These are phyloP conservation scores for Chinchilla lanigera DNA, from an alignment of 2,113 vertebrate genomes.

Conservation along the genomic window DNA sequence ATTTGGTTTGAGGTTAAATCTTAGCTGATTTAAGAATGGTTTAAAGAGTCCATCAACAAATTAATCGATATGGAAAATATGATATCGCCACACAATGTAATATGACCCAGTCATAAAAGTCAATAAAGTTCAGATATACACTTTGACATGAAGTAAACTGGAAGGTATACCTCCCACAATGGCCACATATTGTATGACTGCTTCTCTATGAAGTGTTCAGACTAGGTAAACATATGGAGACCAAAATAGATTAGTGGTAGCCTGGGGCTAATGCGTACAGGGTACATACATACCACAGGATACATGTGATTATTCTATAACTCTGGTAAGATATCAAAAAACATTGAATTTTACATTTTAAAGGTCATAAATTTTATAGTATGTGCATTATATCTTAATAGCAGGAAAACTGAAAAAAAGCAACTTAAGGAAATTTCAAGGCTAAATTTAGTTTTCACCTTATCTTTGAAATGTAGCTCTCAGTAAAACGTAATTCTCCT, in stretches of 20 bases:
- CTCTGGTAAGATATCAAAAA: neutral
- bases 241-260: neutral
- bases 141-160: neutral
- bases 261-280: neutral
- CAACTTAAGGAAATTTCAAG: neutral
- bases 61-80: neutral
- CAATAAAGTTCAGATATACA: neutral
- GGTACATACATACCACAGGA: neutral
- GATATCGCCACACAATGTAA: neutral
- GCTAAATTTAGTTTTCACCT: neutral
- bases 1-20: neutral
- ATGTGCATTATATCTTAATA: neutral
- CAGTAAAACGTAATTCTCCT: neutral
- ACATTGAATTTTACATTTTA: neutral
- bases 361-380: neutral
- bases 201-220: neutral
- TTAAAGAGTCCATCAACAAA: neutral
- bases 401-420: neutral
- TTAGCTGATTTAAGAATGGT: neutral
- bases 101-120: neutral
- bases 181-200: neutral
- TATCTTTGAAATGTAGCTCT: conserved; percentile 3
- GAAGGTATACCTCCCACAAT: neutral
- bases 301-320: neutral
- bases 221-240: neutral